Conservation (phyloP, 2,797 vertebrate genomes). For the Gymnothorax reevesii region DNA sequence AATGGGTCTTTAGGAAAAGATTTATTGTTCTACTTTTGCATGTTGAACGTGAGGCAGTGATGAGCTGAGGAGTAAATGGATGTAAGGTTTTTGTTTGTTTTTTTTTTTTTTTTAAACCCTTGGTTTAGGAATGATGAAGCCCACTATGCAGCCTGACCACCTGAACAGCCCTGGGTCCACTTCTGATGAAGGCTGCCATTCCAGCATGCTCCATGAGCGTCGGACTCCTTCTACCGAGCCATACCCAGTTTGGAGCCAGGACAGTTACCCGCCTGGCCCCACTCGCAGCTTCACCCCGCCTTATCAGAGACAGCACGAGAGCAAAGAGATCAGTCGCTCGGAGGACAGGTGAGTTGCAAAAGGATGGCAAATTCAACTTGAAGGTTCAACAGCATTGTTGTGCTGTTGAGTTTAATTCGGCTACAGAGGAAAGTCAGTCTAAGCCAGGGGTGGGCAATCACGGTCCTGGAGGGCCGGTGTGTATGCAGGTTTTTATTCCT, state of each 20-base stretch:
- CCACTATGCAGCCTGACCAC: slow-evolving; percentile 83
- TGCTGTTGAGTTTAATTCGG: too few species aligned
- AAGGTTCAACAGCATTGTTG: too few species aligned
- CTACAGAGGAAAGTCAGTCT: too few species aligned
- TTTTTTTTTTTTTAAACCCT: neutral
- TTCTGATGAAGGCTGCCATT: slow-evolving; percentile 82
- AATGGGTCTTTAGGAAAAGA: neutral
- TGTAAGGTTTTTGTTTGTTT: neutral
- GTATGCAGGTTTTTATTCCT: too few species aligned
- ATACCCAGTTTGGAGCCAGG: slow-evolving; percentile 85
- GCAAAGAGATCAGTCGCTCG: slow-evolving; percentile 66
- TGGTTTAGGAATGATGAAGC: slow-evolving; percentile 85
- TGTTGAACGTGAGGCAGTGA: neutral
- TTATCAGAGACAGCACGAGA: slow-evolving; percentile 83
- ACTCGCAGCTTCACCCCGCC: slow-evolving; percentile 86
- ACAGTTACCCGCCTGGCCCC: slow-evolving; percentile 79
- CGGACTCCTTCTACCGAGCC: slow-evolving; percentile 80
- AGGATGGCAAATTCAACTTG: neutral
- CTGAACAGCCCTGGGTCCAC: slow-evolving; percentile 79
- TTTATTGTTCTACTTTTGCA: neutral
- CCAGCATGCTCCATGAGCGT: slow-evolving; percentile 80
- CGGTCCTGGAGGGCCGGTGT: too few species aligned
- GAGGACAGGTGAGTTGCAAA: slow-evolving; percentile 76
- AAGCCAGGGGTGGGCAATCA: too few species aligned
- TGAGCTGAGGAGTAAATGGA: neutral